These are phyloP conservation scores for Tachysurus vachellii DNA, from an alignment of 2,113 vertebrate species.

Conservation along the genomic window DNA sequence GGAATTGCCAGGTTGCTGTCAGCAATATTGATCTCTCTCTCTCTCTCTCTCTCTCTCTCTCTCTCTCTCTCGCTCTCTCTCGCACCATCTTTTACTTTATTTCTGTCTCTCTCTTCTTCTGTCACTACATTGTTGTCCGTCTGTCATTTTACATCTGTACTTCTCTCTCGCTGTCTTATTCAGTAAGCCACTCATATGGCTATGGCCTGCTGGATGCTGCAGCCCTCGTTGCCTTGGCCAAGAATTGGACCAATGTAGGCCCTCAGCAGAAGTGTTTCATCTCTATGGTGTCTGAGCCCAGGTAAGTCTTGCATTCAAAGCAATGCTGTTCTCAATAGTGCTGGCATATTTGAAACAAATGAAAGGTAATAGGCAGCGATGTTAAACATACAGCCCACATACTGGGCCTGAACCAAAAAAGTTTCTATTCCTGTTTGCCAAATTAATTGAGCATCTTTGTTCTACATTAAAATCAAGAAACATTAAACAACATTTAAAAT, in stretches of 20 bases:
- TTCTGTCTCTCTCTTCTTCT: slow-evolving; percentile 1
- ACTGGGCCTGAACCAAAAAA: neutral
- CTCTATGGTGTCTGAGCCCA: slow-evolving; percentile 83
- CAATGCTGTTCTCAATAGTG: neutral
- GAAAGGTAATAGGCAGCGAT: neutral
- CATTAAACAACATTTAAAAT: no score
- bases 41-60: slow-evolving; percentile 54
- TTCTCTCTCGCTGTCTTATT: slow-evolving; percentile 33
- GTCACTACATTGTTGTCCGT: neutral
- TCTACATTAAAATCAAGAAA: neutral
- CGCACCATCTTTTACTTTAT: slow-evolving; percentile 2
- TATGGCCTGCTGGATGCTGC: slow-evolving; percentile 91
- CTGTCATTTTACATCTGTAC: neutral
- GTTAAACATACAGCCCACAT: neutral
- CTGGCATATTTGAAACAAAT: neutral
- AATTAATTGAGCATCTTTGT: neutral
- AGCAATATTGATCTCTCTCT: slow-evolving; percentile 52
- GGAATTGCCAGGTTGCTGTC: slow-evolving; percentile 22
- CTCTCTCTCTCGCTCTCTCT: slow-evolving; percentile 43
- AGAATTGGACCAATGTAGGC: slow-evolving; percentile 87
- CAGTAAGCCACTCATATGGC: slow-evolving; percentile 97
- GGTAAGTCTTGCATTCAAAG: slow-evolving; percentile 68
- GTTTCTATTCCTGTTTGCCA: neutral
- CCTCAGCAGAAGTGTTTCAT: slow-evolving; percentile 89
- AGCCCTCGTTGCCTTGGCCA: slow-evolving; percentile 86